These are phyloP conservation scores for Lerema accius DNA, from an alignment of 1,140 invertebrate species.

Conservation along the genomic window DNA sequence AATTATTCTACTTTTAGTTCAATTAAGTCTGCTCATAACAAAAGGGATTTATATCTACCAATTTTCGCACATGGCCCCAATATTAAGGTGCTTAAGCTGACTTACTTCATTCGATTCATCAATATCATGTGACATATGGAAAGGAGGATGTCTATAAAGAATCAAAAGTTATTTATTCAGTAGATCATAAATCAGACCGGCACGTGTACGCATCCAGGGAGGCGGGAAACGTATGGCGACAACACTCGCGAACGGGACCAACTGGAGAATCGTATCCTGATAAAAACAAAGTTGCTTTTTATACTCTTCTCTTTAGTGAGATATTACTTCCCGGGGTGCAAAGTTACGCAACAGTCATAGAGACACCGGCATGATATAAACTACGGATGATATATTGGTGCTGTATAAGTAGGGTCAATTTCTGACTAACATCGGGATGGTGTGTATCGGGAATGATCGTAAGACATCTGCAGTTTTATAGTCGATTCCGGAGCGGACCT, in stretches of 20 bases:
- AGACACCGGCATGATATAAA: conserved; percentile 43
- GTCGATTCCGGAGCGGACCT: conserved; percentile 42
- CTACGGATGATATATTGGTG: conserved; percentile 48
- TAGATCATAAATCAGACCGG: conserved; percentile 71
- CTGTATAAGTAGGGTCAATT: conserved; percentile 59
- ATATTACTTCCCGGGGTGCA: conserved; percentile 34
- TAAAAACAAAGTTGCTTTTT: conserved; percentile 34
- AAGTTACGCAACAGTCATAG: conserved; percentile 36
- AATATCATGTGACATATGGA: conserved; percentile 25
- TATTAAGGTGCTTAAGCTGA: too few species aligned
- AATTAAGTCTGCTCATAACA: too few species aligned
- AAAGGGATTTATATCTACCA: too few species aligned
- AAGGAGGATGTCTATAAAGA: conserved; percentile 44
- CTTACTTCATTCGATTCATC: conserved; percentile 17
- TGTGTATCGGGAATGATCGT: conserved; percentile 53
- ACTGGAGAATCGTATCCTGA: conserved; percentile 35
- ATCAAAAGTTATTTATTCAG: conserved; percentile 71
- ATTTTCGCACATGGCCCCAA: too few species aligned
- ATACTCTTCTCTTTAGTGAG: conserved; percentile 33
- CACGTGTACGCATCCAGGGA: conserved; percentile 57
- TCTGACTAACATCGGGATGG: conserved; percentile 60
- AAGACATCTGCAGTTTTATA: conserved; percentile 62
- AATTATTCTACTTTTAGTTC: too few species aligned
- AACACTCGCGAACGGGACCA: neutral
- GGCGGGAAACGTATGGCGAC: conserved; percentile 33